Conservation (phyloP, 1,140 invertebrate genomes). For the Pogonomyrmex barbatus region DNA sequence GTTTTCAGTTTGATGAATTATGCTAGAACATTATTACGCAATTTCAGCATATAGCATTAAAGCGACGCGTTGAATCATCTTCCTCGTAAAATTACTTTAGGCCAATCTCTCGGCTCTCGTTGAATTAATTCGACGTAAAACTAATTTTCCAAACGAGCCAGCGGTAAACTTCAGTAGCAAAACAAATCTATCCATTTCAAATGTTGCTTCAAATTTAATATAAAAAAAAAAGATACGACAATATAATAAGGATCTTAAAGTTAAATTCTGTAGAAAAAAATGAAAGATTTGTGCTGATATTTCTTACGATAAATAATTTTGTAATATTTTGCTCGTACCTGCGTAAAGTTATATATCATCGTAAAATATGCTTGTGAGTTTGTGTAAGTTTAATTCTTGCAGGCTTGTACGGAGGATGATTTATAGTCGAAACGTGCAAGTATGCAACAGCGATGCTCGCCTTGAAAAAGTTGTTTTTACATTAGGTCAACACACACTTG, state of each 20-base stretch:
- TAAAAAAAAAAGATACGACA: background rate
- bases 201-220: background rate
- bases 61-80: background rate
- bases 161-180: slow-evolving; percentile 1
- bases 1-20: slow-evolving; percentile 15
- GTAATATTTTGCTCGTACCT: slow-evolving; percentile 33
- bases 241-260: background rate
- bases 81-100: slow-evolving; percentile 16
- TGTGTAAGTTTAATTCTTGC: slow-evolving; percentile 42
- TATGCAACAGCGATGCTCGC: background rate
- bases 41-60: slow-evolving; percentile 17
- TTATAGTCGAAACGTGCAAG: slow-evolving; percentile 32
- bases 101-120: background rate
- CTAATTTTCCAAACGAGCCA: slow-evolving; percentile 25
- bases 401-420: slow-evolving; percentile 17
- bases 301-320: slow-evolving; percentile 18
- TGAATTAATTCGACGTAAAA: slow-evolving; percentile 45
- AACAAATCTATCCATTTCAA: slow-evolving; percentile 9
- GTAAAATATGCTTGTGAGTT: slow-evolving; percentile 36
- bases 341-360: slow-evolving; percentile 19
- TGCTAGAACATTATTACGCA: background rate
- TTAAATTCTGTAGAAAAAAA: background rate
- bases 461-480: background rate
- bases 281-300: background rate
- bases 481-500: background rate